Evolutionary conservation across 2,888 invertebrate species (phyloP), one percentile per base, ranked within the genome.

Genomic region (Leptopilina myrica): DNA sequence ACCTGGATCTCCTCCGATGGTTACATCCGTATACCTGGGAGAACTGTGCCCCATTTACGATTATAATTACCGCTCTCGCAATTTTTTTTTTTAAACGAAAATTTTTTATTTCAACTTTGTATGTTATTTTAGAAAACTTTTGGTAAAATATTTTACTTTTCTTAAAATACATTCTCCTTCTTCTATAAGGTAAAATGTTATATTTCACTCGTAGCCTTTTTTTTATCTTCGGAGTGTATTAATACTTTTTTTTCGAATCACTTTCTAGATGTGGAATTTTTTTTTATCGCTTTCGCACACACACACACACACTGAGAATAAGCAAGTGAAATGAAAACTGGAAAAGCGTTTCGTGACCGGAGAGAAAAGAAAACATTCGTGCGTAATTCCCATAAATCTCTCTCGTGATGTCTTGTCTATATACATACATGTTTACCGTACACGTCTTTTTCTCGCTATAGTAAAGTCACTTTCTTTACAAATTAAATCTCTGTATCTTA

Each of bases 11-110:
- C 83, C 85, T 85, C 85, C 87, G 87, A 88, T 88, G 87, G 88
- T 87, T 87, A 88, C 87, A 89, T 89, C 89, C 89, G 88, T 86
- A 85, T 87, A 87, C 85, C 87, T 87, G 87, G 84, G 87, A 87
- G 86, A 89, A 87, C 86, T 88, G 87, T 87, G 87, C 85, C 86
- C 87, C 82, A 87, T 88, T 89, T 88, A 86, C 82, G 78, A 86
- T 81, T 79, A 80, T 85, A 84, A 86, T 85, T 86, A 82, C 83
- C 81, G 78, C 65, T 67, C n/a, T 69, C 69, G 11, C 8, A 62
- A 62, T 64, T 9, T 11, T 66, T 66, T 66, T 33, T 66, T 11
- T 33, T 26, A 43, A 43, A 43, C 33, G 33, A 5, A 33, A 33
- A 33, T 33, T 33, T 33, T 33, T 33, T 33, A 33, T 33, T 33